These are phyloP conservation scores for Synanceia verrucosa DNA, from an alignment of 2,797 vertebrate species.

Conservation along the genomic window DNA sequence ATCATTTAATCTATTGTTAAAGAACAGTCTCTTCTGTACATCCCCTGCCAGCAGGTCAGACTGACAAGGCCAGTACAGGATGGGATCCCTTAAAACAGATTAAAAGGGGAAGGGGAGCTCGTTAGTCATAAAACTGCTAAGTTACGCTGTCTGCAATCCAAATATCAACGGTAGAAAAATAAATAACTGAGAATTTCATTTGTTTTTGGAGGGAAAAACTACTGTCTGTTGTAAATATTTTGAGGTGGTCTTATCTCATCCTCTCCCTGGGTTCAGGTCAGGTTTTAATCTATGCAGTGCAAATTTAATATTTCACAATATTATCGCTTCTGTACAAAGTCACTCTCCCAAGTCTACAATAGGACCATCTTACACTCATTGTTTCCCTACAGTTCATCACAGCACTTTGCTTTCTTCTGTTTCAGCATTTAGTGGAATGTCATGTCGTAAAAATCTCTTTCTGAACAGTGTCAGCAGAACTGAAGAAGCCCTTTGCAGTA, in stretches of 20 bases:
- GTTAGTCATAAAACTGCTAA: conserved; percentile 59
- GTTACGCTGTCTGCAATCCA: conserved; percentile 47
- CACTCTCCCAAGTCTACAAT: conserved; percentile 37
- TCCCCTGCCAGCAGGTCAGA: conserved; percentile 56
- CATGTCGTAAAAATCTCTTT: conserved; percentile 4
- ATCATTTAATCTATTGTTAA: conserved; percentile 62
- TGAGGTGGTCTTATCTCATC: conserved; percentile 22
- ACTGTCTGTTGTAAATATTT: conserved; percentile 17
- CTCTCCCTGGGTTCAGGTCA: conserved; percentile 24
- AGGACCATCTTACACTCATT: conserved; percentile 12
- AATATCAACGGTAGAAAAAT: conserved; percentile 74
- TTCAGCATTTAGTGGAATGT: conserved; percentile 69
- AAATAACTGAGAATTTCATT: conserved; percentile 65
- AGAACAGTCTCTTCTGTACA: conserved; percentile 64
- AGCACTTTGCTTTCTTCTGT: conserved; percentile 21
- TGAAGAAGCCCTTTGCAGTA: conserved; percentile 41
- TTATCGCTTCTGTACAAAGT: conserved; percentile 62
- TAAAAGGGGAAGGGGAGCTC: conserved; percentile 29
- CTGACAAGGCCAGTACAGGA: conserved; percentile 67
- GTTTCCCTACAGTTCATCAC: conserved; percentile 19
- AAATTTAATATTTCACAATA: conserved; percentile 67
- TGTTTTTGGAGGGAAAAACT: conserved; percentile 33
- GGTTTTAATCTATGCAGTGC: conserved; percentile 64
- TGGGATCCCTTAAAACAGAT: conserved; percentile 42
- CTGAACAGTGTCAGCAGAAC: conserved; percentile 22